These are phyloP conservation scores for Lepidurus apus DNA, from an alignment of 1,140 invertebrate species.

Conservation along the genomic window DNA sequence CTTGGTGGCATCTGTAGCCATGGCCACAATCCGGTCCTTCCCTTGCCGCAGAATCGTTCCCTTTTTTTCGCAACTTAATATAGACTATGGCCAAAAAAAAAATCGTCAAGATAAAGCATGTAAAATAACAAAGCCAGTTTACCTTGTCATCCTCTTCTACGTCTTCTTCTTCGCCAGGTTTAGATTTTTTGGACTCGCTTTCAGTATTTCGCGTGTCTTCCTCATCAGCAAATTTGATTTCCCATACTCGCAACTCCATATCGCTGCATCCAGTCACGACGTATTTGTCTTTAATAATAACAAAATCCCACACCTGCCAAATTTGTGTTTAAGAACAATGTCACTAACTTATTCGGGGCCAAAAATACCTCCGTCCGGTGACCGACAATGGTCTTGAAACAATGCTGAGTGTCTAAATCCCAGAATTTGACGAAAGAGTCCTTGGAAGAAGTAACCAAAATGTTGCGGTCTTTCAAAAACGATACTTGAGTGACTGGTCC, in stretches of 20 bases:
- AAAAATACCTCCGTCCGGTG: slow-evolving; percentile 49
- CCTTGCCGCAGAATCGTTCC: slow-evolving; percentile 70
- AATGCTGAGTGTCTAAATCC: slow-evolving; percentile 91
- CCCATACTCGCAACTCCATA: slow-evolving; percentile 77
- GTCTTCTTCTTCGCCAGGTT: slow-evolving; percentile 39
- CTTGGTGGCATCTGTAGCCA: slow-evolving; percentile 59
- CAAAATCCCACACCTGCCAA: slow-evolving; percentile 73
- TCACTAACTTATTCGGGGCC: slow-evolving; percentile 36
- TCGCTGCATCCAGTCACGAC: slow-evolving; percentile 82
- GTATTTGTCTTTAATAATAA: slow-evolving; percentile 69
- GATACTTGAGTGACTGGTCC: slow-evolving; percentile 76
- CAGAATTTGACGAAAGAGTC: slow-evolving; percentile 96
- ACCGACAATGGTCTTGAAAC: slow-evolving; percentile 81
- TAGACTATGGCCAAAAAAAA: slow-evolving; percentile 47
- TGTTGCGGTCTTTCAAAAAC: slow-evolving; percentile 69
- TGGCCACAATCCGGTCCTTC: slow-evolving; percentile 63
- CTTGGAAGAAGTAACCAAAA: slow-evolving; percentile 83
- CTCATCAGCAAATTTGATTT: slow-evolving; percentile 45
- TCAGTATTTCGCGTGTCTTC: slow-evolving; percentile 41
- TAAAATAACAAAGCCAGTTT: neutral
- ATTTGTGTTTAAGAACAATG: slow-evolving; percentile 29
- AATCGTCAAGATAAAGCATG: too few relatives aligned
- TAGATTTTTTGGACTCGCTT: slow-evolving; percentile 42
- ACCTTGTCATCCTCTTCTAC: slow-evolving; percentile 49
- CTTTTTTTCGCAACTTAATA: slow-evolving; percentile 64